A percentile compares a stretch with the other conserved stretches of the same genome.
These are phyloP conservation scores for Gorsachius goisagi DNA, from an alignment of 2,113 vertebrate species.

Conservation along the genomic window DNA sequence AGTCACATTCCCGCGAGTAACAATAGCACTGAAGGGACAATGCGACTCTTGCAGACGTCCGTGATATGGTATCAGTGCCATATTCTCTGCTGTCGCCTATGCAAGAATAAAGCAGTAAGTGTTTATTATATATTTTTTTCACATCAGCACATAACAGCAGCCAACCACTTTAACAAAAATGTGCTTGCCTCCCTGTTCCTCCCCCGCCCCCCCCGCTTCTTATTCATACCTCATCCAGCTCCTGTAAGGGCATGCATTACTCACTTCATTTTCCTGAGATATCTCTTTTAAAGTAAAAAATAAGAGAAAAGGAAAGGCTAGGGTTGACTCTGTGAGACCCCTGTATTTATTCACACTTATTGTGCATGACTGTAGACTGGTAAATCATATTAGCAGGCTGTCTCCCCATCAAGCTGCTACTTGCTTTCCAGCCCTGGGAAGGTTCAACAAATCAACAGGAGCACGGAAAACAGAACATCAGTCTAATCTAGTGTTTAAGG, in stretches of 20 bases:
- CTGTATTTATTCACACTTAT: conserved; percentile 87
- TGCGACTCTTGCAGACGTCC: not conserved
- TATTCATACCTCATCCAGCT: conserved; percentile 73
- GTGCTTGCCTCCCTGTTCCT: conserved; percentile 31
- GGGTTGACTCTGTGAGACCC: conserved; percentile 88
- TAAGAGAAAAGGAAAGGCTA: conserved; percentile 80
- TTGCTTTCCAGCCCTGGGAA: conserved; percentile 86
- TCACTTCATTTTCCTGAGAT: conserved; percentile 82
- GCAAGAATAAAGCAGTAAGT: conserved; percentile 51
- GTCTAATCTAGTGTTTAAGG: conserved; percentile 90
- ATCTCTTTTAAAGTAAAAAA: conserved; percentile 78
- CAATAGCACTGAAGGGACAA: not conserved
- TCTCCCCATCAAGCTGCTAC: conserved; percentile 88
- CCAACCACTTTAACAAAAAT: conserved; percentile 72
- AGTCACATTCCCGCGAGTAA: not conserved
- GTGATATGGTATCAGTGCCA: not conserved
- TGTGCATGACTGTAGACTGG: conserved; percentile 93
- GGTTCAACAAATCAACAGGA: conserved; percentile 92
- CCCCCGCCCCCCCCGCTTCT: not conserved
- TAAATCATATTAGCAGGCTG: conserved; percentile 87
- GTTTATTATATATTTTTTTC: conserved; percentile 34
- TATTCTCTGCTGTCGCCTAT: conserved; percentile 6
- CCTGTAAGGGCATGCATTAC: conserved; percentile 86
- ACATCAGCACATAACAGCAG: conserved; percentile 59
- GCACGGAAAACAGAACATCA: conserved; percentile 91